Conservation (phyloP, 2,888 invertebrate genomes). For the Aphodius granarius region DNA sequence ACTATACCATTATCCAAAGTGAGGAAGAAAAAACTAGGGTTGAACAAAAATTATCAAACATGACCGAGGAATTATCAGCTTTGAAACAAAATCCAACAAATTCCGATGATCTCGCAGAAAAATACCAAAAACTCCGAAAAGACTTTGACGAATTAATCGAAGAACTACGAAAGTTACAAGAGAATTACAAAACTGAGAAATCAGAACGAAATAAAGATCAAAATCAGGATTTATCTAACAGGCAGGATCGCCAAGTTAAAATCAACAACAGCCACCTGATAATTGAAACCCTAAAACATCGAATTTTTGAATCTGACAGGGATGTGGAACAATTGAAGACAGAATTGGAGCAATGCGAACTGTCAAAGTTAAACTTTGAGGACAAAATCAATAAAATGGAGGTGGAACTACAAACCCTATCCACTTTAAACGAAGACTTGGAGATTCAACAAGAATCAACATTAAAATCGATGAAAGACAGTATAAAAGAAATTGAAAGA, state of each 20-base stretch:
- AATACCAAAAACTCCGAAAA: slow-evolving; percentile 18
- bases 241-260: slow-evolving; percentile 62
- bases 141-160: slow-evolving; percentile 24
- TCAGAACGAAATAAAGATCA: slow-evolving; percentile 55
- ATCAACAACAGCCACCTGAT: slow-evolving; percentile 61
- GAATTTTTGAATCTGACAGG: slow-evolving; percentile 61
- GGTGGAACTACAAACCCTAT: slow-evolving; percentile 41
- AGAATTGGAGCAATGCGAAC: slow-evolving; percentile 47
- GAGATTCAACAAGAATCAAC: slow-evolving; percentile 46
- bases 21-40: slow-evolving; percentile 58
- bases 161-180: not conserved
- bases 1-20: slow-evolving; percentile 58
- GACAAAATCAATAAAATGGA: slow-evolving; percentile 41
- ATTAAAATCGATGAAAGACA: slow-evolving; percentile 40
- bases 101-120: slow-evolving; percentile 2
- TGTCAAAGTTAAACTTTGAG: slow-evolving; percentile 45
- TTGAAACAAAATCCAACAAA: slow-evolving; percentile 46
- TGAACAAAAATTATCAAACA: slow-evolving; percentile 43
- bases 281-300: slow-evolving; percentile 61
- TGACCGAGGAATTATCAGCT: slow-evolving; percentile 32
- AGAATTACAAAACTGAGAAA: slow-evolving; percentile 23
- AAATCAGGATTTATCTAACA: slow-evolving; percentile 56
- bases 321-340: slow-evolving; percentile 61
- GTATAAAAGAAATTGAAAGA: slow-evolving; percentile 39
- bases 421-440: slow-evolving; percentile 43